Evolutionary conservation across 2,797 vertebrate genomes (phyloP), one percentile per base, ranked within the genome.

Genomic region (Pipistrellus pipistrellus): DNA sequence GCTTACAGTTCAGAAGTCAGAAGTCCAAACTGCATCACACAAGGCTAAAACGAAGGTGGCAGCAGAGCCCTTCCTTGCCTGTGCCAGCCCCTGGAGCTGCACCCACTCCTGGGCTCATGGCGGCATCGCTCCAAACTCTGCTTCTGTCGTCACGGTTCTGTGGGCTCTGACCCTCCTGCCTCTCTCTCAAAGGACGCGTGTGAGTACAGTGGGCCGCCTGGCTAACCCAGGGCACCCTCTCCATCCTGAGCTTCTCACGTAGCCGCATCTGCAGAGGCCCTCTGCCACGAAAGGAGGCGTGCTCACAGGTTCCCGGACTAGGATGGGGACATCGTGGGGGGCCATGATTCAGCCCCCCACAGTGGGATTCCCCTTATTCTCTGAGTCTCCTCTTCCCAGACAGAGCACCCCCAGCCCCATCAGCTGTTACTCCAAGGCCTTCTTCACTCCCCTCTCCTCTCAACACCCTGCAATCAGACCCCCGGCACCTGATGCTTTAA

Each of bases 401-500:
- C 6, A 55, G 68, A 91, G 27, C 23, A 8, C 2, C 17, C 25
- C n/a, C 48, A 17, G 3, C 21, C 13, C 69, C 35, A 5, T 6
- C 86, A 81, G 72, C 69, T 55, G 4, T n/a, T 32, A 30, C 1
- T 21, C 38, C 35, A n/a, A 84, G 41, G n/a, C 15, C 35, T 51
- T 17, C n/a, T 44, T 20, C 35, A 9, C 32, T 9, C 21, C 32
- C 55, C 5, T 0, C 30, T 57, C n/a, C 27, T 35, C 66, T 38
- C 72, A 17, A 21, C 10, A 10, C 23, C 85, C 53, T 38, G 53
- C 71, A 8, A 8, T 68, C 73, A 71, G 14, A 23, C 44, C n/a
- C 35, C 88, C 41, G 35, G 83, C 92, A 57, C 51, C 82, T 21
- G 35, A 77, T 77, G 90, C 89, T 94, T 81, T 75, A 73, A 83